phyloP scores from a whole-genome alignment of 2,888 invertebrate species.

The Cetonia aurata region DNA sequence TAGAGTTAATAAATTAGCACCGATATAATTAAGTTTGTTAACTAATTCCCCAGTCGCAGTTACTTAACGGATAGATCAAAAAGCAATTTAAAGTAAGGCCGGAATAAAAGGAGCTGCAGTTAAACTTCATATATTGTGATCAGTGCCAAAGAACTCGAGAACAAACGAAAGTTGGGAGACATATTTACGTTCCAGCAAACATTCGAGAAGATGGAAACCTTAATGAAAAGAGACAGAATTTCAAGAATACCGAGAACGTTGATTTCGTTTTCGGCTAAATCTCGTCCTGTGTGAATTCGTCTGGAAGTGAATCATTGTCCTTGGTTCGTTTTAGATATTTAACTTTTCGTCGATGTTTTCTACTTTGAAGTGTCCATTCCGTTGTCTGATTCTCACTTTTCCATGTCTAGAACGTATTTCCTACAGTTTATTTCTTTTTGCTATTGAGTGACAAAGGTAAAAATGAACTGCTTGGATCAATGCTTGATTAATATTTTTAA shows the following conservation, averaged over 20 bases:
- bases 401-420: background rate
- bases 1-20: slow-evolving; percentile 45
- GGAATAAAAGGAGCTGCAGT: slow-evolving; percentile 48
- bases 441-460: no score
- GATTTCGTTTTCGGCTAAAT: slow-evolving; percentile 47
- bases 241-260: slow-evolving; percentile 51
- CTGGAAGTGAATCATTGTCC: slow-evolving; percentile 49
- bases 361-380: slow-evolving; percentile 13
- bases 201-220: slow-evolving; percentile 53
- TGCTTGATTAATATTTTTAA: no score
- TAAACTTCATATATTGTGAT: slow-evolving; percentile 55
- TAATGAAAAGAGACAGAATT: slow-evolving; percentile 52
- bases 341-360: slow-evolving; percentile 30
- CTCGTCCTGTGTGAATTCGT: slow-evolving; percentile 47
- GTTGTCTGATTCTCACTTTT: slow-evolving; percentile 17
- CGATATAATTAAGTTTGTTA: slow-evolving; percentile 50
- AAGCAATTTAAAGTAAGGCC: slow-evolving; percentile 44
- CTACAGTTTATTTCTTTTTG: no score
- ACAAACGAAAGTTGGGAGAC: slow-evolving; percentile 56
- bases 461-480: no score
- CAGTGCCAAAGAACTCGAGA: slow-evolving; percentile 55
- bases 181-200: slow-evolving; percentile 56
- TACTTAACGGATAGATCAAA: slow-evolving; percentile 43
- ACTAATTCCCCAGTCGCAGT: slow-evolving; percentile 41
- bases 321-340: slow-evolving; percentile 47